Evolutionary conservation across 2,113 vertebrate species (phyloP).

Genomic region (Eubucco bourcierii): DNA sequence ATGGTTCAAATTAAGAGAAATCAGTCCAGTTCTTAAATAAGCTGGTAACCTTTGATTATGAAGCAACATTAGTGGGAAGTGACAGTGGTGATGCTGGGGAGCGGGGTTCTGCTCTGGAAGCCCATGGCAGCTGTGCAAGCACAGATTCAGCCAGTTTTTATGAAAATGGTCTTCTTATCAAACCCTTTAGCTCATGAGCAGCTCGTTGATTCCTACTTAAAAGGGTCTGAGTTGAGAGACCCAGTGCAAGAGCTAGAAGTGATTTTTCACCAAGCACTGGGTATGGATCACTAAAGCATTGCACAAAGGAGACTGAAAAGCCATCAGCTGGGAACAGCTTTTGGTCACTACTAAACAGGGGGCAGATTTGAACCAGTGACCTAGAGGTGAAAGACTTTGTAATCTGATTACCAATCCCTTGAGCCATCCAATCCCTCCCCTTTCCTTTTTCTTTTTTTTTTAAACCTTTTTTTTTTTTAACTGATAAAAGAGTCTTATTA

Average conservation of each 20-base stretch:
- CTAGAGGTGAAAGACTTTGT: conserved; percentile 77
- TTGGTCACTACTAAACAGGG: conserved; percentile 70
- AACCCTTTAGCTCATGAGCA: neutral
- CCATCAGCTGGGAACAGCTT: conserved; percentile 71
- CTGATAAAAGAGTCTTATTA: conserved; percentile 73
- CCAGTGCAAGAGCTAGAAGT: neutral
- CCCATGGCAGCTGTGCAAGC: neutral
- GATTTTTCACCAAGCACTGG: conserved; percentile 36
- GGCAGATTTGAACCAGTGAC: conserved; percentile 75
- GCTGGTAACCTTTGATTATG: conserved; percentile 1
- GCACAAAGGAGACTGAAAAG: conserved; percentile 70
- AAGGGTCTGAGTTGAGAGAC: neutral
- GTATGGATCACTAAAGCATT: conserved; percentile 41
- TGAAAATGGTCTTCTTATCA: neutral
- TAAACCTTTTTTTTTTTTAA: conserved; percentile 70
- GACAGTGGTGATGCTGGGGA: neutral
- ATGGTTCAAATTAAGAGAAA: conserved; percentile 39
- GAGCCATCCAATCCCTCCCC: conserved; percentile 64
- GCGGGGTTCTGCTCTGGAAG: neutral
- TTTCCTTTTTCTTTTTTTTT: conserved; percentile 66
- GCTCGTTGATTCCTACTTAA: conserved; percentile 4
- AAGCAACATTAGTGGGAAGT: conserved; percentile 15
- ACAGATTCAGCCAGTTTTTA: neutral
- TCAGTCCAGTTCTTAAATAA: conserved; percentile 47
- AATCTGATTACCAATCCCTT: conserved; percentile 77